phyloP scores from a whole-genome alignment of 2,113 vertebrate species.

The Oreocharis arfaki region DNA sequence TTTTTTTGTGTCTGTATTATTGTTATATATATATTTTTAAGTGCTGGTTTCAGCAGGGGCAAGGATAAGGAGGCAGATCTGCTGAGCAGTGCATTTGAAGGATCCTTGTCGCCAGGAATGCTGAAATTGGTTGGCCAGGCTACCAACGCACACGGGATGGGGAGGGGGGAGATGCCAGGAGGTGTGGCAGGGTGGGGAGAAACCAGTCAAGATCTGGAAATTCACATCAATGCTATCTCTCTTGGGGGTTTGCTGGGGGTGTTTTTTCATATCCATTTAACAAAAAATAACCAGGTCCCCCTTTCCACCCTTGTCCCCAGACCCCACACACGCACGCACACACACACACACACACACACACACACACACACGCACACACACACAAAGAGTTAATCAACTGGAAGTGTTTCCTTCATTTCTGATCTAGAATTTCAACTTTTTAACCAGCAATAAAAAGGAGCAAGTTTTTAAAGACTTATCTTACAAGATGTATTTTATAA shows the following conservation, averaged over 20 bases:
- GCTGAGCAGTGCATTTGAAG: slow-evolving; percentile 36
- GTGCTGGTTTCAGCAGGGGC: slow-evolving; percentile 19
- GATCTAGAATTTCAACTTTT: slow-evolving; percentile 70
- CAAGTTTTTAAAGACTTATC: slow-evolving; percentile 74
- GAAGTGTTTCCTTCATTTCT: slow-evolving; percentile 72
- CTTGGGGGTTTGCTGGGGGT: neutral
- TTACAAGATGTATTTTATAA: slow-evolving; percentile 80
- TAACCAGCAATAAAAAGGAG: slow-evolving; percentile 75
- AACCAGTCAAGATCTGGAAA: slow-evolving; percentile 63
- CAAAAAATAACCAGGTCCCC: slow-evolving; percentile 66
- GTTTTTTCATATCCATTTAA: slow-evolving; percentile 58
- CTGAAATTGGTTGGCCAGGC: slow-evolving; percentile 43
- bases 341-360: neutral
- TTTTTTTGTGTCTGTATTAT: neutral
- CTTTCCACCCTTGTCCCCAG: slow-evolving; percentile 11
- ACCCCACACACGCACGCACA: slow-evolving; percentile 25
- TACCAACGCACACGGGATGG: slow-evolving; percentile 50
- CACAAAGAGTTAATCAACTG: slow-evolving; percentile 69
- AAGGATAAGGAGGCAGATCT: slow-evolving; percentile 44
- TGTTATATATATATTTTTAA: slow-evolving; percentile 1
- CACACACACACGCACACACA: neutral
- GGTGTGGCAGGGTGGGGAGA: slow-evolving; percentile 12
- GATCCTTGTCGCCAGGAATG: neutral
- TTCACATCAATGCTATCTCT: slow-evolving; percentile 28
- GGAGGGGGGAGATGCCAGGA: slow-evolving; percentile 37